phyloP scores from a whole-genome alignment of 2,888 invertebrate genomes.

The Himalopsyche kuldschensis region DNA sequence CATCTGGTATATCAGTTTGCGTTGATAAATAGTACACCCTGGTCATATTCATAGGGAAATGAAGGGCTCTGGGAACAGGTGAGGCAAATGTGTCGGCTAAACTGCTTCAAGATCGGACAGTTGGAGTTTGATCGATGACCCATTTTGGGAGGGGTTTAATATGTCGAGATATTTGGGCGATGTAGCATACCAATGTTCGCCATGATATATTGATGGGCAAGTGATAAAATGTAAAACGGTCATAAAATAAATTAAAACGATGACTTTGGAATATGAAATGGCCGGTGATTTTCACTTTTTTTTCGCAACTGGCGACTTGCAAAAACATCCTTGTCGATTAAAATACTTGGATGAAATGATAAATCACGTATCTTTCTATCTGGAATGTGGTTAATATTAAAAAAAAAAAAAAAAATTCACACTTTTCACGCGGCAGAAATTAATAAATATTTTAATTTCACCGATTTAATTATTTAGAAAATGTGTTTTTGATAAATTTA shows the following conservation, averaged over 20 bases:
- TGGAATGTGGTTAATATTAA: too few relatives aligned
- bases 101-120: not conserved
- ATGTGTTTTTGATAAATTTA: too few relatives aligned
- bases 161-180: not conserved
- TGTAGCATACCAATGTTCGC: not conserved
- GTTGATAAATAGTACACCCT: not conserved
- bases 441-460: too few relatives aligned
- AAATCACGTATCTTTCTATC: not conserved
- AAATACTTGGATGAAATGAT: not conserved
- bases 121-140: not conserved
- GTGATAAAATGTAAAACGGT: not conserved
- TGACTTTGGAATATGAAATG: not conserved
- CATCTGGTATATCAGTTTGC: too few relatives aligned
- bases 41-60: not conserved
- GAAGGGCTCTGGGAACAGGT: not conserved
- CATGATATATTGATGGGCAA: not conserved
- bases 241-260: not conserved
- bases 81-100: not conserved
- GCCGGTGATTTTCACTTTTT: not conserved
- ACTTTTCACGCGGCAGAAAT: too few relatives aligned
- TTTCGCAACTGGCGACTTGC: not conserved
- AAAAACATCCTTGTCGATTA: not conserved
- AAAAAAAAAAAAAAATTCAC: too few relatives aligned
- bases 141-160: not conserved
- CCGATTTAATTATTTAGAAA: too few relatives aligned